Conservation (phyloP, 2,113 vertebrate genomes). For the Excalfactoria chinensis region DNA sequence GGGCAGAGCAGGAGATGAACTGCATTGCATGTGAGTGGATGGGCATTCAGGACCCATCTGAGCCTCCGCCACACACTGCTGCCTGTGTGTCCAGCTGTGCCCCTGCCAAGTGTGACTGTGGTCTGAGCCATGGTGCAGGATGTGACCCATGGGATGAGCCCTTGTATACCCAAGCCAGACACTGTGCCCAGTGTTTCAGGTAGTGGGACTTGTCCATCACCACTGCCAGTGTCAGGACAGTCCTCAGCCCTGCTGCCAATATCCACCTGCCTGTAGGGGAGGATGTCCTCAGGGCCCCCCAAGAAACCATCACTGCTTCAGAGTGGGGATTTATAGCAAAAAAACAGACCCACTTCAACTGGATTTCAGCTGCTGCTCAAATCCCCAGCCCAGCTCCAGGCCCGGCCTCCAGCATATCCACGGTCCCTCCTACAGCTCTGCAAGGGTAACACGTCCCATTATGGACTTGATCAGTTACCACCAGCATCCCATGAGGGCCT, state of each 20-base stretch:
- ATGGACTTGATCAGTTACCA: neutral
- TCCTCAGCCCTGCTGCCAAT: neutral
- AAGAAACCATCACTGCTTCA: neutral
- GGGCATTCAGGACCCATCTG: neutral
- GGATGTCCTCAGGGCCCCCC: neutral
- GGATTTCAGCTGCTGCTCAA: neutral
- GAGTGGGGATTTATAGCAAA: accelerated
- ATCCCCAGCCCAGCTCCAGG: neutral
- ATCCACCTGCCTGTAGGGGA: accelerated
- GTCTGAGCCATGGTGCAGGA: neutral
- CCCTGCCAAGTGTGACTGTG: neutral
- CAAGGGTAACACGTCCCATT: accelerated
- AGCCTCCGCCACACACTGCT: neutral
- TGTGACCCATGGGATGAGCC: neutral
- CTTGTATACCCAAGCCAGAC: accelerated
- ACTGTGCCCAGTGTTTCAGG: neutral
- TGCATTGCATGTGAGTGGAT: neutral
- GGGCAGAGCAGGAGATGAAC: accelerated
- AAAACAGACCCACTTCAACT: neutral
- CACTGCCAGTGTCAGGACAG: accelerated
- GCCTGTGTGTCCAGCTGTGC: neutral
- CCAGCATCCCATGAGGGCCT: neutral
- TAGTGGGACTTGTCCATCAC: accelerated
- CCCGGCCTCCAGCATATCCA: neutral
- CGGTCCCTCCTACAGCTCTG: neutral